Evolutionary conservation across 2,113 vertebrate genomes (phyloP).

Genomic region (Platichthys flesus): DNA sequence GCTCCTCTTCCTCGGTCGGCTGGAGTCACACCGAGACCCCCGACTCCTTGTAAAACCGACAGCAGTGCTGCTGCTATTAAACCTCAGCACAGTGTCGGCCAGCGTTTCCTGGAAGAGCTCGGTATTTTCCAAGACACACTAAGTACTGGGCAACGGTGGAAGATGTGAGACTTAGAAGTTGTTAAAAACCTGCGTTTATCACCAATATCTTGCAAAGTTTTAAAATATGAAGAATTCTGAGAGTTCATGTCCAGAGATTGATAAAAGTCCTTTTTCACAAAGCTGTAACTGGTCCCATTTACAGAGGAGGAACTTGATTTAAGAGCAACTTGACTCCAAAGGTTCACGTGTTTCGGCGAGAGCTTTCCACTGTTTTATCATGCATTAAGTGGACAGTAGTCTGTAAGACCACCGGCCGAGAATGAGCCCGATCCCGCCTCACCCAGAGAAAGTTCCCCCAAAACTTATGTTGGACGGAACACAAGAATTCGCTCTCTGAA

Average conservation of each 20-base stretch:
- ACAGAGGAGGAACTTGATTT: slow-evolving; percentile 1
- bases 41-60: slow-evolving; percentile 48
- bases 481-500: slow-evolving; percentile 72
- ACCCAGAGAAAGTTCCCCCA: slow-evolving; percentile 32
- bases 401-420: slow-evolving; percentile 59
- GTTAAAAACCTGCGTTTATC: too few species aligned
- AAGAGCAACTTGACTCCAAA: not conserved
- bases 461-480: slow-evolving; percentile 62
- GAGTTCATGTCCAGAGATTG: too few species aligned
- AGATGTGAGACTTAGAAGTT: not conserved
- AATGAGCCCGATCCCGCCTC: slow-evolving; percentile 21
- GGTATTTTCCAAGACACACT: slow-evolving; percentile 8
- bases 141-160: not conserved
- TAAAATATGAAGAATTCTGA: too few species aligned
- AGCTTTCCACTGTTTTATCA: slow-evolving; percentile 37
- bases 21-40: slow-evolving; percentile 35
- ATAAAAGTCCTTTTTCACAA: too few species aligned
- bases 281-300: not conserved
- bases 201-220: too few species aligned
- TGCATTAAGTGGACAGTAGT: slow-evolving; percentile 34
- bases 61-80: slow-evolving; percentile 6
- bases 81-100: not conserved
- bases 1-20: slow-evolving; percentile 38
- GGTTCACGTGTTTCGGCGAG: not conserved
- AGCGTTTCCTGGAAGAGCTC: slow-evolving; percentile 2